Base-by-base conservation (phyloP, 2,888 invertebrate genomes). In the Adelognathus sp. region DNA sequence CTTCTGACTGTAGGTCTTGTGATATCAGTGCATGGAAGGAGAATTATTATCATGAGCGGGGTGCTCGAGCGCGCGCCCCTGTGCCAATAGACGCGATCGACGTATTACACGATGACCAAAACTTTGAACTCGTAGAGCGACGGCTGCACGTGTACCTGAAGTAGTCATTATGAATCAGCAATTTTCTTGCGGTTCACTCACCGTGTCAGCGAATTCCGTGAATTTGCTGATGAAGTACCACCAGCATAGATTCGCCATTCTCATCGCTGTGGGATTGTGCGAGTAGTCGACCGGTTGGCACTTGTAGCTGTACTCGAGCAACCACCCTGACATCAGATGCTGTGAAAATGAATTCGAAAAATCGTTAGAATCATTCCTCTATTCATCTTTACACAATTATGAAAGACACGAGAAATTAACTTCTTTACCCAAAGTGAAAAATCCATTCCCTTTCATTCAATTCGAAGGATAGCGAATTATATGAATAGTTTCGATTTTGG, bases 271-370 rank as follows among this genome's bases (percentile, higher is more conserved):
- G 0, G 93, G 95, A 87, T 95, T 95, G 87, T 95, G 94, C 29
- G 97, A 97, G 92, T 98, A 98, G 92, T 98, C 98, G 27, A 98
- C 98, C 0, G 98, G 98, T 92, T 98, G 97, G 89, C 98, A 98
- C 82, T 96, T 94, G 85, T 96, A 95, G 90, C 97, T 98, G 93
- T 98, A 98, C 89, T 97, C 97, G 81, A 94, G 94, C 90, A 97
- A 94, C 98, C 98, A 98, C 66, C 98, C 98, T 29, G 97, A 96
- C 95, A 96, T 95, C 86, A 97, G 92, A 91, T 97, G 97, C 97
- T 97, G 93, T n/a, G 92, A 93, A 89, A 88, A 89, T 84, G 79
- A 79, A 58, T 78, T 29, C 1, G 82, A 36, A 29, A 44, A 36
- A 7, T 4, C n/a, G 29, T 60, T 58, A 11, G 2, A 27, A 24